phyloP scores from a whole-genome alignment of 2,113 vertebrate species.

The Syrrhaptes paradoxus region DNA sequence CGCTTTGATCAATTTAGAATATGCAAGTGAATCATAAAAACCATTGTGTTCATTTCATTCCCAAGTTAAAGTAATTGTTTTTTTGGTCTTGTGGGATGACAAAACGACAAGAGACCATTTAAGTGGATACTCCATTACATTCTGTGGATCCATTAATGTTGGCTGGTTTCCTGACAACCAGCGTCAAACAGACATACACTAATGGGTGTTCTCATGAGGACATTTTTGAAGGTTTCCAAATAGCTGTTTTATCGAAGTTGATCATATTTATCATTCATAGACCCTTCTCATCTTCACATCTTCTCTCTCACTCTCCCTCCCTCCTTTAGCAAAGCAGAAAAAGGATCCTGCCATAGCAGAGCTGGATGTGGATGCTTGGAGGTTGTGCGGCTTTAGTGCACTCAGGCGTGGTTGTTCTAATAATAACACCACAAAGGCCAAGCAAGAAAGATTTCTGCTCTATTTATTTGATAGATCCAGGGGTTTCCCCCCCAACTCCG shows the following conservation, averaged over 20 bases:
- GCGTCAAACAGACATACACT: conserved; percentile 34
- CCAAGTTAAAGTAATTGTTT: conserved; percentile 23
- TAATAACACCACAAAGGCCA: conserved; percentile 72
- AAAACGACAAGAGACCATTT: conserved; percentile 27
- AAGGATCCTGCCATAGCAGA: neutral
- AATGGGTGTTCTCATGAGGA: conserved; percentile 42
- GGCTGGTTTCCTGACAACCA: conserved; percentile 44
- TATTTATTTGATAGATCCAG: conserved; percentile 67
- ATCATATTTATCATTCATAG: conserved; percentile 32
- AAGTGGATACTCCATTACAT: conserved; percentile 47
- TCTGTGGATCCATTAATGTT: conserved; percentile 22
- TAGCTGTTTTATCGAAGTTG: conserved; percentile 27
- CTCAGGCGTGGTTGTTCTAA: conserved; percentile 67
- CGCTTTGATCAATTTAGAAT: neutral
- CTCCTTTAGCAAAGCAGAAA: conserved; percentile 2
- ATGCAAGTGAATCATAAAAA: conserved; percentile 24
- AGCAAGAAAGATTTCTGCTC: conserved; percentile 72
- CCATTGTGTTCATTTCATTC: conserved; percentile 39
- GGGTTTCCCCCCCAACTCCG: neutral
- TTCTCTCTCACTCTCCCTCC: neutral
- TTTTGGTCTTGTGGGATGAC: conserved; percentile 26
- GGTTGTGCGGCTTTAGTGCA: conserved; percentile 50
- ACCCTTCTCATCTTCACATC: neutral
- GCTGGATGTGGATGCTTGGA: conserved; percentile 47
- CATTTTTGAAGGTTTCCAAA: conserved; percentile 36